phyloP scores from a whole-genome alignment of 2,888 invertebrate species.

The Macrophya alboannulata region DNA sequence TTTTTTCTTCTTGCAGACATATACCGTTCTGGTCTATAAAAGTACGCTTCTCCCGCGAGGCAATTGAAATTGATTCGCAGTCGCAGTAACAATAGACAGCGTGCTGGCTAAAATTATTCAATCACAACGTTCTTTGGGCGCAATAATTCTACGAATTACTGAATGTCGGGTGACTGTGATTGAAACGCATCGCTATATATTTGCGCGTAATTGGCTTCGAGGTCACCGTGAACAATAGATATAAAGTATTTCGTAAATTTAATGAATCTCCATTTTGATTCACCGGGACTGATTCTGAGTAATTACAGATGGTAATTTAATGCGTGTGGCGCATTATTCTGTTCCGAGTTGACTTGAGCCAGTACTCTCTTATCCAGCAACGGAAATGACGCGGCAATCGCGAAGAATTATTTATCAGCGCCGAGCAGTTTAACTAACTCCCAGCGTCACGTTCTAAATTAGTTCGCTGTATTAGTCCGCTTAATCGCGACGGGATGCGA shows the following conservation, averaged over 20 bases:
- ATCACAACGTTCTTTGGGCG: not conserved
- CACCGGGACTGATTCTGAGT: slow-evolving; percentile 25
- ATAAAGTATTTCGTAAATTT: slow-evolving; percentile 28
- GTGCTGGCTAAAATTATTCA: slow-evolving; percentile 6
- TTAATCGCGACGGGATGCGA: slow-evolving; percentile 53
- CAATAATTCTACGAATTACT: not conserved
- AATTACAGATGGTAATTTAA: slow-evolving; percentile 30
- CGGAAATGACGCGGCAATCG: slow-evolving; percentile 50
- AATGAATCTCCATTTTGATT: slow-evolving; percentile 3
- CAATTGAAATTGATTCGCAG: slow-evolving; percentile 1
- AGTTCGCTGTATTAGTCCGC: slow-evolving; percentile 46
- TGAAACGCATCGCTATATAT: not conserved
- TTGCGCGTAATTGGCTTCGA: slow-evolving; percentile 11
- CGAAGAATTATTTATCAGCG: slow-evolving; percentile 50
- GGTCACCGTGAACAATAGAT: slow-evolving; percentile 16
- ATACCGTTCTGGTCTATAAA: not conserved
- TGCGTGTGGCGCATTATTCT: slow-evolving; percentile 40
- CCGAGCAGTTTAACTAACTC: slow-evolving; percentile 42
- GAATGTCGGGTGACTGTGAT: not conserved
- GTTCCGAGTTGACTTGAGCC: slow-evolving; percentile 42
- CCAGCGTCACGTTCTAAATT: slow-evolving; percentile 45
- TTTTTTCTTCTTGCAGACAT: not conserved
- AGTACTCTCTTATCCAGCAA: slow-evolving; percentile 30
- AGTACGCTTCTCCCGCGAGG: not conserved
- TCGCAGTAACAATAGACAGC: not conserved